Conservation (phyloP, 2,113 vertebrate species). For the Hemibagrus wyckioides region DNA sequence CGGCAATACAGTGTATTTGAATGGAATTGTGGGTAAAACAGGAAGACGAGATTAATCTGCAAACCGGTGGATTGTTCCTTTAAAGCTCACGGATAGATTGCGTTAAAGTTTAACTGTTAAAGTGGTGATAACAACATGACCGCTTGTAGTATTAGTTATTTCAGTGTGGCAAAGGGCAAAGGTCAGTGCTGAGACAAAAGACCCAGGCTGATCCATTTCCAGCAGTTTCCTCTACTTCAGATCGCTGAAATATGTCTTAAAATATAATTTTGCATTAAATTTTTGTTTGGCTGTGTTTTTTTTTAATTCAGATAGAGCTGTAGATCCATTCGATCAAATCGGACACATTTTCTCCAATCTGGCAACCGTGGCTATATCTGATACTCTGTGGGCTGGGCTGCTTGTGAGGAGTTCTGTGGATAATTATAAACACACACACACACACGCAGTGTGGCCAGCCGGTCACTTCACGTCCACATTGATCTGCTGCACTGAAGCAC, state of each 20-base stretch:
- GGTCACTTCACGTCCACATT: not conserved
- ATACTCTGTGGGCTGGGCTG: conserved; percentile 14
- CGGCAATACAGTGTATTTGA: too few relatives aligned
- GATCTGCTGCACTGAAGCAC: not conserved
- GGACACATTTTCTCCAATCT: not conserved
- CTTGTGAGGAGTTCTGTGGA: not conserved
- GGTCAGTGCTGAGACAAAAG: not conserved
- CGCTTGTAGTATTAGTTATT: not conserved
- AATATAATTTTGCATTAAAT: not conserved
- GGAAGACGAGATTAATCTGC: not conserved
- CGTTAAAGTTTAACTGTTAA: not conserved
- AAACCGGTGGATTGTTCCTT: not conserved
- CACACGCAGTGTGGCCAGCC: not conserved
- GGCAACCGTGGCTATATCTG: conserved; percentile 19
- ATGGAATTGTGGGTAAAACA: too few relatives aligned
- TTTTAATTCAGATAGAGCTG: not conserved
- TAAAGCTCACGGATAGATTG: not conserved
- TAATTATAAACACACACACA: conserved; percentile 31
- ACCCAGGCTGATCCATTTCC: not conserved
- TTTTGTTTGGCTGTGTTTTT: not conserved
- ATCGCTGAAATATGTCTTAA: not conserved
- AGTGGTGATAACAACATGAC: not conserved
- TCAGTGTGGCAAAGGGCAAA: not conserved
- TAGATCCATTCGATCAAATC: not conserved
- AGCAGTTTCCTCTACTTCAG: not conserved